phyloP scores from a whole-genome alignment of 2,888 invertebrate species.

The Nebria salina region DNA sequence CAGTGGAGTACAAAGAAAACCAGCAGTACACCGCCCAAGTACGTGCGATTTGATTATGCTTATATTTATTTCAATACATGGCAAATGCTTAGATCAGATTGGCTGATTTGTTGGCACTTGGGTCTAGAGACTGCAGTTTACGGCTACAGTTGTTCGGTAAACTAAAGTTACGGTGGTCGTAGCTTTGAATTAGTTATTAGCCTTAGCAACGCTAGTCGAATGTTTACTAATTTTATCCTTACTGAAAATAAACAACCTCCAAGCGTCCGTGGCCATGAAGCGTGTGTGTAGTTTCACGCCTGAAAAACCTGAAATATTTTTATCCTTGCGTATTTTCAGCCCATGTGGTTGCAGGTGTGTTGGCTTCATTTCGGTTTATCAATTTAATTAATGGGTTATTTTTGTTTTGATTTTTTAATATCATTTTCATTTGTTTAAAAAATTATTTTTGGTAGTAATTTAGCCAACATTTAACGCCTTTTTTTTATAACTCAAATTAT shows the following conservation, averaged over 20 bases:
- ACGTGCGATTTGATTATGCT: neutral
- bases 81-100: neutral
- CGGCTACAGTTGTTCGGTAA: neutral
- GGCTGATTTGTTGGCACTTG: constrained; percentile 4
- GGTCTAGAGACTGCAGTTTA: neutral
- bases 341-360: constrained; percentile 2
- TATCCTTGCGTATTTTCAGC: neutral
- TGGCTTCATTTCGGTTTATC: constrained; percentile 13
- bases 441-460: no score
- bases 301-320: neutral
- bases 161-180: neutral
- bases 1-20: neutral
- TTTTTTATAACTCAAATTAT: no score
- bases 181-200: neutral
- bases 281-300: neutral
- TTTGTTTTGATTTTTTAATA: neutral
- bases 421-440: neutral
- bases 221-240: constrained; percentile 38
- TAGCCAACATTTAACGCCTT: no score
- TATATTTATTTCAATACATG: neutral
- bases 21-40: neutral
- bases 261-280: constrained; percentile 29
- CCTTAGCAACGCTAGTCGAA: constrained; percentile 4
- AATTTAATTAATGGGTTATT: neutral
- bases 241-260: constrained; percentile 44